phyloP scores from a whole-genome alignment of 92 coral and sea anemone genomes.

The Parazoanthus atlanticus region DNA sequence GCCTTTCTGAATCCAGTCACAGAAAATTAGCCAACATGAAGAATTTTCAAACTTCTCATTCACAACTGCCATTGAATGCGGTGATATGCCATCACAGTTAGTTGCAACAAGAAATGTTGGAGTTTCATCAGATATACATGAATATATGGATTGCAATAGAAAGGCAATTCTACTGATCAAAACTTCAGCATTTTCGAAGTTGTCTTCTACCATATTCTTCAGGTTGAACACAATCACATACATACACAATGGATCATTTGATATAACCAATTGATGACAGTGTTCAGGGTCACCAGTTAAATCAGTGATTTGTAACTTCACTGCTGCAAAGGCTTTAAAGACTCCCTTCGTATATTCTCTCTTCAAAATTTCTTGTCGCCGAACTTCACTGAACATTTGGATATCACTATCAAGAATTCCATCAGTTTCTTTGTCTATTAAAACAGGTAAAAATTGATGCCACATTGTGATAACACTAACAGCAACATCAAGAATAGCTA shows the following conservation, averaged over 20 bases:
- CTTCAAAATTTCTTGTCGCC: background rate
- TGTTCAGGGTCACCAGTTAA: background rate
- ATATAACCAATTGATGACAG: conserved; percentile 9
- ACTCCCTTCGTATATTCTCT: background rate
- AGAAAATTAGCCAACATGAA: background rate
- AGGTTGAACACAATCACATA: conserved; percentile 12
- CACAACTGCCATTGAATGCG: background rate
- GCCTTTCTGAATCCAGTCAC: background rate
- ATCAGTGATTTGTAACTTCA: conserved; percentile 2
- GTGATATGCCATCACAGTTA: background rate
- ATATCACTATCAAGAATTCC: background rate
- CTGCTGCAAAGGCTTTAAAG: background rate
- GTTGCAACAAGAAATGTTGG: conserved; percentile 18
- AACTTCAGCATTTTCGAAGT: background rate
- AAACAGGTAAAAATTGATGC: background rate
- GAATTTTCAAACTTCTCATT: background rate
- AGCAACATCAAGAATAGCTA: background rate
- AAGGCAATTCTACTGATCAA: background rate
- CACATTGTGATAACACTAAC: background rate
- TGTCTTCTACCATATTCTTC: background rate
- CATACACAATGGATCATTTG: background rate
- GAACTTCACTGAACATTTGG: background rate
- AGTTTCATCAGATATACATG: background rate
- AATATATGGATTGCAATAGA: background rate
- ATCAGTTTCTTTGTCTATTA: background rate